A percentile compares a stretch with the other conserved stretches of the same genome.
These are phyloP conservation scores for Phymatocera aterrima DNA, from an alignment of 2,888 invertebrate genomes.

Conservation along the genomic window DNA sequence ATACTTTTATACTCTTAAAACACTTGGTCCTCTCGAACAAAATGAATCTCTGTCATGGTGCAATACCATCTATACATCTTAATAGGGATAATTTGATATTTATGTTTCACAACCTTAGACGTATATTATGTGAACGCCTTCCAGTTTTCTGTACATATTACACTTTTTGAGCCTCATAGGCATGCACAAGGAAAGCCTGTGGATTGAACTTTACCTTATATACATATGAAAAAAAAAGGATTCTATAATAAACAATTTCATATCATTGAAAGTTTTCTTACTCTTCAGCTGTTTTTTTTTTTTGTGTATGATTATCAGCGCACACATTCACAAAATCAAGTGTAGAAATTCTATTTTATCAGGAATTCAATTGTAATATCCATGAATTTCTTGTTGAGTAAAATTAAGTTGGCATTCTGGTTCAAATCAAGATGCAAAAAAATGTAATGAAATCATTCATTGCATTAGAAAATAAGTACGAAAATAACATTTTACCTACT, in stretches of 20 bases:
- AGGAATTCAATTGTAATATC: conserved; percentile 16
- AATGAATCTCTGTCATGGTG: not conserved
- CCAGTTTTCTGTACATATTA: not conserved
- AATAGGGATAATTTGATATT: not conserved
- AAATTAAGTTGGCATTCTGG: not conserved
- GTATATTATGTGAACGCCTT: not conserved
- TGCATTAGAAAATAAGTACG: conserved; percentile 32
- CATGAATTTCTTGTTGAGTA: not conserved
- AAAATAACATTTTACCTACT: too few species aligned
- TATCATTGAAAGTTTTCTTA: not conserved
- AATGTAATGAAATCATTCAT: conserved; percentile 16
- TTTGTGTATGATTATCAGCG: not conserved
- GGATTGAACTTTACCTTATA: not conserved
- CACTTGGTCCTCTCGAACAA: not conserved
- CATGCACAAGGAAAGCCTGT: not conserved
- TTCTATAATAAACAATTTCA: conserved; percentile 45
- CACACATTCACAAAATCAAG: conserved; percentile 3
- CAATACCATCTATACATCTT: not conserved
- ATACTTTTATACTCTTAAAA: not conserved
- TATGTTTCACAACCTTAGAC: not conserved
- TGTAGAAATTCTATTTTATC: not conserved
- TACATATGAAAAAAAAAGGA: not conserved
- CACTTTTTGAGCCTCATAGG: conserved; percentile 23
- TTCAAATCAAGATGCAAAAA: conserved; percentile 20
- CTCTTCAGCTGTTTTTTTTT: conserved; percentile 4